Base-by-base conservation (phyloP, 2,888 invertebrate genomes). In the Cheilosia variabilis region DNA sequence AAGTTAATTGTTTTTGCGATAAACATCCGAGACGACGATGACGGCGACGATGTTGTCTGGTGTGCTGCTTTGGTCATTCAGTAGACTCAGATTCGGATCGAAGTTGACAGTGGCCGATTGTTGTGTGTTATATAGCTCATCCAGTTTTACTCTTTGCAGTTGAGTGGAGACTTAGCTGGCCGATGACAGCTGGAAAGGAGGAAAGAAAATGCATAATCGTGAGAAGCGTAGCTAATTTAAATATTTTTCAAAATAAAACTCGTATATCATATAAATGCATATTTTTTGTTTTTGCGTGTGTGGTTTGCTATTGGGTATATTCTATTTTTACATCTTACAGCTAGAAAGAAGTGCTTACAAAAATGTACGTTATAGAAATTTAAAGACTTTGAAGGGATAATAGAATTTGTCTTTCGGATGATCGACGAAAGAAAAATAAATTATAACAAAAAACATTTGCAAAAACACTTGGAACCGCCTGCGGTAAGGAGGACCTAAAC, bases 1-100 rank as follows among this genome's bases (percentile, higher is more conserved):
- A 37, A 73, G 45, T 75, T 79, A 84, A 80, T 80, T 80, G 84
- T 75, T 75, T 84, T 71, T 71, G 66, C 80, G 80, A 80, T 84
- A 80, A 84, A 53, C 65, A 80, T 76, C 65, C 63, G 69, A 62
- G 45, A 71, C 68, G 52, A 60, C 22, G 53, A 43, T n/a, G 47
- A 55, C 41, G 73, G 10, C 4, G 10, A 45, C 10, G 41, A 47
- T n/a, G 50, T 19, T 27, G 47, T 9, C 37, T 27, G 34, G 57
- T 57, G 31, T 53, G 45, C 37, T 63, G 34, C 27, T 57, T 52
- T 34, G 37, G 62, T 68, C 68, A 69, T 53, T 78, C 68, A 37
- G 13, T 10, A 73, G 65, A 66, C 69, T 73, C 17, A 78, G 65
- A 66, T 73, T 73, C 22, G 57, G 37, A 78, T 78, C 52, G 19